Percentiles rank a stretch among this genome's conserved stretches.
Conservation (phyloP, 2,113 vertebrate species). For the Xenotilapia longispinis region DNA sequence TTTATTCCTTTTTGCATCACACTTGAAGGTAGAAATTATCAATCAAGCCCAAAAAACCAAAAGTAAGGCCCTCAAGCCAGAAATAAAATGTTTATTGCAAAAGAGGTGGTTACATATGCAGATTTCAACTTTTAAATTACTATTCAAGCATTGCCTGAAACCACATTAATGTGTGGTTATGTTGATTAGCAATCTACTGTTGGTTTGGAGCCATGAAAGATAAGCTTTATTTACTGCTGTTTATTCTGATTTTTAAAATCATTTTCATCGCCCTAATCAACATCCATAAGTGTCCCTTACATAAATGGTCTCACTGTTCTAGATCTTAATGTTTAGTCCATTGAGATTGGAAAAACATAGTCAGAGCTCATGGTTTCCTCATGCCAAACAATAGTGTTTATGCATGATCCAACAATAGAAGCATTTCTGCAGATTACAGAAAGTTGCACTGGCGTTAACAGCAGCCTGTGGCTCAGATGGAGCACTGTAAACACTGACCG, state of each 20-base stretch:
- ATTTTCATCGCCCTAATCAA: not conserved
- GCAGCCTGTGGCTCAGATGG: conserved; percentile 4
- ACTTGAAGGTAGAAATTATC: not conserved
- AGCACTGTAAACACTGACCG: conserved; percentile 25
- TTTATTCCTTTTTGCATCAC: not conserved
- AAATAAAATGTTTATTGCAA: not conserved
- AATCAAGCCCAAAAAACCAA: not conserved
- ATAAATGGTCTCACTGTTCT: not conserved
- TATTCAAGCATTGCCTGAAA: not conserved
- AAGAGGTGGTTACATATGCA: not conserved
- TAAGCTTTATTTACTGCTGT: not conserved
- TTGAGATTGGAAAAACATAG: not conserved
- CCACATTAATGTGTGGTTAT: not conserved
- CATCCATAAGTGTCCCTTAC: not conserved
- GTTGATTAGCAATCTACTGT: not conserved
- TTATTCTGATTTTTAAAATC: not conserved
- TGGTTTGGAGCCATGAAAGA: not conserved
- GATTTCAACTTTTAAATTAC: not conserved
- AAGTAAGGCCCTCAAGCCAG: not conserved
- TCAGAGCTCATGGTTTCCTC: not conserved
- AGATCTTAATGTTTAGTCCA: not conserved
- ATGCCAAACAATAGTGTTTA: not conserved
- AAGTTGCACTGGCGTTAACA: not conserved
- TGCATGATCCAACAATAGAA: conserved; percentile 6
- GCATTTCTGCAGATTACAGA: conserved; percentile 10